These are phyloP conservation scores for Poecilia picta DNA, from an alignment of 2,797 vertebrate species.

Conservation along the genomic window DNA sequence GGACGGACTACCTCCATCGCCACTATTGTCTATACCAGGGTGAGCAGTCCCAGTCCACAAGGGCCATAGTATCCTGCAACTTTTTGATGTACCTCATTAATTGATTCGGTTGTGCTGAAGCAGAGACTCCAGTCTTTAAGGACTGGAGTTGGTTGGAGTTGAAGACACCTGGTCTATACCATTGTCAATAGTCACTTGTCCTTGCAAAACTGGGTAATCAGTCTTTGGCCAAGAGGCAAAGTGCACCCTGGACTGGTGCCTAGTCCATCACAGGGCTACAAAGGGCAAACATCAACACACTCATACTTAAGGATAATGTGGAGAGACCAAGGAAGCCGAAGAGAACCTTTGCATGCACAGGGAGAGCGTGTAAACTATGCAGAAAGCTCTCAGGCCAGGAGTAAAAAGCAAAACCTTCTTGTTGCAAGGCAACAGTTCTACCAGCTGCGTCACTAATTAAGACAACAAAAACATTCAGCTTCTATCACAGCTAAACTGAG, in stretches of 20 bases:
- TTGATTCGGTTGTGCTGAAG: too few species aligned
- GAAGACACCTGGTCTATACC: background rate
- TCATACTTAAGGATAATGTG: background rate
- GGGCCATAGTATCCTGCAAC: too few species aligned
- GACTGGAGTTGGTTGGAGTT: too few species aligned
- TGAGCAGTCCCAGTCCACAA: too few species aligned
- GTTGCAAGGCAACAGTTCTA: background rate
- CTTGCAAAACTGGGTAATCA: background rate
- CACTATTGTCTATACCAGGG: too few species aligned
- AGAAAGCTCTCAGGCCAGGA: background rate
- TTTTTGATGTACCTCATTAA: too few species aligned
- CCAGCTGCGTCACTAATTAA: background rate
- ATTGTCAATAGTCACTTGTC: background rate
- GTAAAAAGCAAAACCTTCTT: background rate
- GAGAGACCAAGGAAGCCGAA: background rate
- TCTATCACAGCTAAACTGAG: background rate
- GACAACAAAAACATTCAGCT: background rate
- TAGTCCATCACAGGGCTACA: background rate
- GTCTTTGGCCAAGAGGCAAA: background rate
- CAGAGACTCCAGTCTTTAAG: too few species aligned
- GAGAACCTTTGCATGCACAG: background rate
- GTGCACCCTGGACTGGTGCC: background rate
- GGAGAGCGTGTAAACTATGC: background rate
- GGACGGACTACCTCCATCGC: too few species aligned
- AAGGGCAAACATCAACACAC: background rate